Evolutionary conservation across 1,140 invertebrate genomes (phyloP).

Genomic region (Akabosia matsudoensis): DNA sequence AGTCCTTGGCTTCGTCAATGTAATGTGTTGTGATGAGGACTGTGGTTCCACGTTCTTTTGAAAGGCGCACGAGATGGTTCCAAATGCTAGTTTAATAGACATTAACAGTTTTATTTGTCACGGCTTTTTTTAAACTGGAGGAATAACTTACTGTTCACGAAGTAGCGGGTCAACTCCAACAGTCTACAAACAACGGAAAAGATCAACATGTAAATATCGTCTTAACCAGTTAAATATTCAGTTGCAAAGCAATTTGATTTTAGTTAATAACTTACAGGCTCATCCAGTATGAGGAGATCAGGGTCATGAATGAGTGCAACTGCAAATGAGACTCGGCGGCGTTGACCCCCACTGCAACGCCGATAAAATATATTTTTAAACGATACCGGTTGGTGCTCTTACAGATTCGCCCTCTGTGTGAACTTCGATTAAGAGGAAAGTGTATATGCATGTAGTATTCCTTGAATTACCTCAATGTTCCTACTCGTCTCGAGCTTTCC

Average conservation of each 20-base stretch:
- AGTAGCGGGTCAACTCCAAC: not conserved
- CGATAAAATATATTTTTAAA: not conserved
- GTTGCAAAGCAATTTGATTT: not conserved
- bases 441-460: not conserved
- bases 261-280: not conserved
- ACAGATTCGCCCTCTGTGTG: no score
- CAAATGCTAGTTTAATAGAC: not conserved
- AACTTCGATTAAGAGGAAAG: not conserved
- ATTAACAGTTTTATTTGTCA: not conserved
- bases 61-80: not conserved
- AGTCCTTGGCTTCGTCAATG: not conserved
- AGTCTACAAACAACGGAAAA: not conserved
- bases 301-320: not conserved
- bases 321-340: not conserved
- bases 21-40: constrained; percentile 12
- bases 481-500: not conserved
- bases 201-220: not conserved
- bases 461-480: not conserved
- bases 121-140: not conserved
- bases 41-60: not conserved
- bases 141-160: not conserved
- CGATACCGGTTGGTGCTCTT: no score
- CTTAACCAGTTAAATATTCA: not conserved
- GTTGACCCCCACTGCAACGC: not conserved
- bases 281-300: not conserved